These are phyloP conservation scores for Teleogryllus oceanicus DNA, from an alignment of 2,888 invertebrate species.

Conservation along the genomic window DNA sequence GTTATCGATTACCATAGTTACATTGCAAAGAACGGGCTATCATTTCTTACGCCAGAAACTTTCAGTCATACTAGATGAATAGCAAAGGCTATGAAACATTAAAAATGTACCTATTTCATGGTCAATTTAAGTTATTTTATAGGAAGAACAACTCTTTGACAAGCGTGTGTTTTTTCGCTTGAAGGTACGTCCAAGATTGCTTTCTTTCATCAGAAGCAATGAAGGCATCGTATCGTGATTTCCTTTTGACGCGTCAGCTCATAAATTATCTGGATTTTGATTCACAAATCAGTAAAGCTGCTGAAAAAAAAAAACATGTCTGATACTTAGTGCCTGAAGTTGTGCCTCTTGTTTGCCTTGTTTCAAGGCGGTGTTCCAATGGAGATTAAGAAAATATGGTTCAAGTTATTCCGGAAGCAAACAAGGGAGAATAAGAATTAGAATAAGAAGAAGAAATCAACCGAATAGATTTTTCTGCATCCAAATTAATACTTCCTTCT, in stretches of 20 bases:
- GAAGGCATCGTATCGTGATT: background rate
- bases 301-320: background rate
- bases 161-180: slow-evolving; percentile 22
- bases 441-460: no score
- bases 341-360: no score
- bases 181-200: no score
- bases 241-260: background rate
- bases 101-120: slow-evolving; percentile 33
- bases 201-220: background rate
- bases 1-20: background rate
- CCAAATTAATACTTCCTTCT: no score
- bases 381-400: background rate
- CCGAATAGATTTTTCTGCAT: no score
- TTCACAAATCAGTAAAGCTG: background rate
- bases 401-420: background rate
- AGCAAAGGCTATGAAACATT: slow-evolving; percentile 4
- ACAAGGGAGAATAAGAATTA: no score
- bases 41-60: background rate
- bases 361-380: background rate
- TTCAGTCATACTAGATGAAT: background rate
- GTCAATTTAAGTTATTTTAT: slow-evolving; percentile 29
- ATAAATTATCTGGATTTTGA: background rate
- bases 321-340: background rate
- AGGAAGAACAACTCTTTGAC: slow-evolving; percentile 9
- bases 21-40: background rate